phyloP scores from a whole-genome alignment of 2,797 vertebrate species.

The Valencia hispanica region DNA sequence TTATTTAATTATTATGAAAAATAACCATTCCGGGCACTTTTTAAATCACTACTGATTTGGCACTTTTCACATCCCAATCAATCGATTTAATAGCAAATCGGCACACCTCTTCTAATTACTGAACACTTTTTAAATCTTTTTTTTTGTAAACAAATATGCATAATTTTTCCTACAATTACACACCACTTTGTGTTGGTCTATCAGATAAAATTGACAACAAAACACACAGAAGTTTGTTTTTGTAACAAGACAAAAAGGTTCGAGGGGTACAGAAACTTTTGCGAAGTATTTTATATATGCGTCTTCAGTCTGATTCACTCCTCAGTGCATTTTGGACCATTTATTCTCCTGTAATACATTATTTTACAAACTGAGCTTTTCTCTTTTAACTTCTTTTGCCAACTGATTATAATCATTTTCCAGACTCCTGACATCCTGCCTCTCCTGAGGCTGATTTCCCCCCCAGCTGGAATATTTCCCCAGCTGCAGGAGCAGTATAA shows the following conservation, averaged over 20 bases:
- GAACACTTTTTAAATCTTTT: background rate
- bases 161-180: background rate
- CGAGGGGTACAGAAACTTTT: background rate
- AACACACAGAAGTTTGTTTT: background rate
- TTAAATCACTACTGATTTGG: too few relatives aligned
- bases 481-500: slow-evolving; percentile 40
- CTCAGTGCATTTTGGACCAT: background rate
- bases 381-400: background rate
- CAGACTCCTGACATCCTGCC: background rate
- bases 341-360: background rate
- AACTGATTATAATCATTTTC: background rate
- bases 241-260: background rate
- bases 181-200: background rate
- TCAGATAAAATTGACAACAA: background rate
- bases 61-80: too few relatives aligned
- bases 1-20: too few relatives aligned
- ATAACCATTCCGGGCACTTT: too few relatives aligned
- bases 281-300: background rate
- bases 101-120: too few relatives aligned
- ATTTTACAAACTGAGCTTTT: background rate
- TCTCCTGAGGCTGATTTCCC: slow-evolving; percentile 17
- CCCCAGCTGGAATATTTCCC: slow-evolving; percentile 33
- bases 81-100: too few relatives aligned
- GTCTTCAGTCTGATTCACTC: background rate
- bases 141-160: background rate